Evolutionary conservation across 2,888 invertebrate genomes (phyloP).

Genomic region (Caenorhabditis sp.): DNA sequence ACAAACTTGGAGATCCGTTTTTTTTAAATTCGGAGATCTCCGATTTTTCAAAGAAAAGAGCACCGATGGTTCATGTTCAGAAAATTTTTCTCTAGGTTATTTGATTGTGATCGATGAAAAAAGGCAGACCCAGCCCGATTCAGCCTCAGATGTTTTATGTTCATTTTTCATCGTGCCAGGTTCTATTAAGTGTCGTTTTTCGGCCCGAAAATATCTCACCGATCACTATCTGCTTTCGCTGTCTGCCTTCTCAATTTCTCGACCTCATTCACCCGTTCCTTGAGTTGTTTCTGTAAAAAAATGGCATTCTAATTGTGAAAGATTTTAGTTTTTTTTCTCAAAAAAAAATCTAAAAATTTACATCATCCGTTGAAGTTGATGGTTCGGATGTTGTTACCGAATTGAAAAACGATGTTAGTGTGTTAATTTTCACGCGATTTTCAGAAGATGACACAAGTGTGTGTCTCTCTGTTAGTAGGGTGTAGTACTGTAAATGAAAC

Average conservation of each 20-base stretch:
- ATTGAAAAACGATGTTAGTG: slow-evolving; percentile 2
- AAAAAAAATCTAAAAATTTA: neutral
- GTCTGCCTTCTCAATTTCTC: slow-evolving; percentile 53
- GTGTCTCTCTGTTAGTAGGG: no score
- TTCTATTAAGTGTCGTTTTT: neutral
- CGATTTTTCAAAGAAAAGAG: no score
- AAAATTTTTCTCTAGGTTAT: no score
- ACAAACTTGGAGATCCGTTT: no score
- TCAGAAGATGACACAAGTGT: neutral
- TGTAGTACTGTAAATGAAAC: neutral
- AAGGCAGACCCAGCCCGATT: no score
- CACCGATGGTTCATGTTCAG: no score
- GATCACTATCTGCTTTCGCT: slow-evolving; percentile 26
- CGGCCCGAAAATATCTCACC: slow-evolving; percentile 10
- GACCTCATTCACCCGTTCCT: slow-evolving; percentile 56
- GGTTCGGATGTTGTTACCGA: neutral
- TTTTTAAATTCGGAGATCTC: no score
- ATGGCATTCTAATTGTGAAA: neutral
- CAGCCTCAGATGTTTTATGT: no score
- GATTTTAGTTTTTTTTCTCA: neutral
- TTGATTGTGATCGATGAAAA: no score
- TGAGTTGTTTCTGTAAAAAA: slow-evolving; percentile 56
- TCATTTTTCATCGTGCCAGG: no score
- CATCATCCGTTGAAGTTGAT: neutral
- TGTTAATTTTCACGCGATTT: slow-evolving; percentile 5